Evolutionary conservation across 2,113 vertebrate species (phyloP).

Genomic region (Caloenas nicobarica): DNA sequence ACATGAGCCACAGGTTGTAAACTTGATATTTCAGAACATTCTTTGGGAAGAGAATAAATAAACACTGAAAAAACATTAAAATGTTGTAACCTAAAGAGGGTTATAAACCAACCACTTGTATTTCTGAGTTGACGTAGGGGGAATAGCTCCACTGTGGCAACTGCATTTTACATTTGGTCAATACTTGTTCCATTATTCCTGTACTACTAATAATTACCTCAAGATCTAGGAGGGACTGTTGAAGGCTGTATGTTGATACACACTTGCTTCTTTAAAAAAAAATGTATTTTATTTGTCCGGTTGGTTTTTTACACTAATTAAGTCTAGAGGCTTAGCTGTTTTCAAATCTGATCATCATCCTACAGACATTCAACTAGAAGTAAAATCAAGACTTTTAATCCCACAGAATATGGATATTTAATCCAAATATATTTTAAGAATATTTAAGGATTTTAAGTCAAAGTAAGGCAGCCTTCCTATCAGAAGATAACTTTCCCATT

Average conservation of each 20-base stretch:
- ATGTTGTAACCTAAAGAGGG: constrained; percentile 59
- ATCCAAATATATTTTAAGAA: not conserved
- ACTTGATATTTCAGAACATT: constrained; percentile 64
- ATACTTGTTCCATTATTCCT: not conserved
- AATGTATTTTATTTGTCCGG: not conserved
- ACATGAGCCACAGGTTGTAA: constrained; percentile 65
- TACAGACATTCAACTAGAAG: not conserved
- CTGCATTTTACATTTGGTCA: not conserved
- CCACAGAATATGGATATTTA: not conserved
- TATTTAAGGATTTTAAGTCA: not conserved
- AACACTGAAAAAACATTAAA: constrained; percentile 53
- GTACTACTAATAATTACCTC: not conserved
- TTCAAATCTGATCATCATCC: not conserved
- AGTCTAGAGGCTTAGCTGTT: not conserved
- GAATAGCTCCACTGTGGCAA: constrained; percentile 1
- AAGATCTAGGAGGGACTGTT: not conserved
- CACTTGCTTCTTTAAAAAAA: not conserved
- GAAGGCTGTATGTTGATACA: not conserved
- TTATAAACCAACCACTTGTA: constrained; percentile 60
- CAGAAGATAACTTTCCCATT: not conserved
- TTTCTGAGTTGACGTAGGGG: not conserved
- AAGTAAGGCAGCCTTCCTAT: not conserved
- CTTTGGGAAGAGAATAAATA: constrained; percentile 65
- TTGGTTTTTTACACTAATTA: not conserved
- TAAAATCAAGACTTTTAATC: not conserved